Conservation (phyloP, 2,113 vertebrate species). For the Neogale vison region DNA sequence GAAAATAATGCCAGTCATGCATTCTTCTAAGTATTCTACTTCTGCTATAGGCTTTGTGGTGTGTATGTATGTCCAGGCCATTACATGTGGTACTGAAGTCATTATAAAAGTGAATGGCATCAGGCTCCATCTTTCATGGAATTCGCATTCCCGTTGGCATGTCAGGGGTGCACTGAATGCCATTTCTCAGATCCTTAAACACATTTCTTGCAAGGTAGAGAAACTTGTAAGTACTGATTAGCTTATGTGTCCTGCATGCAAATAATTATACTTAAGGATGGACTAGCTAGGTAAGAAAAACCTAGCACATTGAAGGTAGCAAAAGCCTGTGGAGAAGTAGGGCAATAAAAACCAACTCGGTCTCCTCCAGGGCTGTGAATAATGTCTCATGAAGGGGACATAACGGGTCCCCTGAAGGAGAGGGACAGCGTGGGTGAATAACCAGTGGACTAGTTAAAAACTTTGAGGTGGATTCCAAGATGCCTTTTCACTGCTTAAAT, state of each 20-base stretch:
- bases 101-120: neutral
- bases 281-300: neutral
- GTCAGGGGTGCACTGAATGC: neutral
- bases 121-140: neutral
- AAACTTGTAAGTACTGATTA: neutral
- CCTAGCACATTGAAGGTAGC: neutral
- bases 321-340: neutral
- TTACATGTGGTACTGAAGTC: neutral
- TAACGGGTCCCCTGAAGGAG: neutral
- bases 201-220: neutral
- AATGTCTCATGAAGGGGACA: neutral
- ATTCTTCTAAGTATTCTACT: neutral
- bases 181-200: neutral
- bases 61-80: neutral
- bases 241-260: neutral
- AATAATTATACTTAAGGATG: neutral
- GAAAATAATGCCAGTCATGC: neutral
- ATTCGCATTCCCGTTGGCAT: neutral
- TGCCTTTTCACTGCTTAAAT: neutral
- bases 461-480: too few relatives aligned
- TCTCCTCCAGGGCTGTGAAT: neutral
- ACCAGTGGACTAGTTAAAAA: neutral
- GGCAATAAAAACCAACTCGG: neutral
- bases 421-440: neutral
- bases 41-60: neutral